Evolutionary conservation across 2,888 invertebrate species (phyloP).

Genomic region (Diaperis boleti): DNA sequence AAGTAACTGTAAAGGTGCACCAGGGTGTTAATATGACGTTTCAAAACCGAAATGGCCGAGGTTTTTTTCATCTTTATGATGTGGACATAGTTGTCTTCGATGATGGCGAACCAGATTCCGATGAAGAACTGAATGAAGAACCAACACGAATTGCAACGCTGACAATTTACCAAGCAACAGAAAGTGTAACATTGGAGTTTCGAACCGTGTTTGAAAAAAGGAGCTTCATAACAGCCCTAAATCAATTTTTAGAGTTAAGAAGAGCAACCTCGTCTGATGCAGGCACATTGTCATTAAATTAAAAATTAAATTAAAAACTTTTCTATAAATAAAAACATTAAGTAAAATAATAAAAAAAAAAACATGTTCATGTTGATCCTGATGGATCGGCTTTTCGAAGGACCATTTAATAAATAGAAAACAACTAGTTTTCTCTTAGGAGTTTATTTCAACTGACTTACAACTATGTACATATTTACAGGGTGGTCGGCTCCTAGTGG

Average conservation of each 20-base stretch:
- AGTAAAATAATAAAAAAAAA: too few relatives aligned
- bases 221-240: conserved; percentile 8
- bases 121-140: conserved; percentile 13
- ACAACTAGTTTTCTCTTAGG: too few relatives aligned
- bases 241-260: conserved; percentile 5
- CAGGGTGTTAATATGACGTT: too few relatives aligned
- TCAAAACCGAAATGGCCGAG: too few relatives aligned
- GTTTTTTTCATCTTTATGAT: too few relatives aligned
- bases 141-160: conserved; percentile 18
- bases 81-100: conserved; percentile 16
- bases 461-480: too few relatives aligned
- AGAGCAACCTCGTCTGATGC: conserved; percentile 11
- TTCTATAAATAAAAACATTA: conserved; percentile 15
- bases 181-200: conserved; percentile 22
- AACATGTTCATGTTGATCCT: too few relatives aligned
- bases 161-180: conserved; percentile 17
- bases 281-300: conserved; percentile 11
- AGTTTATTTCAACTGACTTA: too few relatives aligned
- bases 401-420: too few relatives aligned
- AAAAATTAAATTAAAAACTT: conserved; percentile 14
- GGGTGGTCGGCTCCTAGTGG: too few relatives aligned
- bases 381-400: too few relatives aligned
- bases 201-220: conserved; percentile 12
- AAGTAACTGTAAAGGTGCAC: too few relatives aligned
- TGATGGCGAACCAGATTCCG: conserved; percentile 27